Conservation (phyloP, 2,113 vertebrate genomes). For the Vanacampus margaritifer region DNA sequence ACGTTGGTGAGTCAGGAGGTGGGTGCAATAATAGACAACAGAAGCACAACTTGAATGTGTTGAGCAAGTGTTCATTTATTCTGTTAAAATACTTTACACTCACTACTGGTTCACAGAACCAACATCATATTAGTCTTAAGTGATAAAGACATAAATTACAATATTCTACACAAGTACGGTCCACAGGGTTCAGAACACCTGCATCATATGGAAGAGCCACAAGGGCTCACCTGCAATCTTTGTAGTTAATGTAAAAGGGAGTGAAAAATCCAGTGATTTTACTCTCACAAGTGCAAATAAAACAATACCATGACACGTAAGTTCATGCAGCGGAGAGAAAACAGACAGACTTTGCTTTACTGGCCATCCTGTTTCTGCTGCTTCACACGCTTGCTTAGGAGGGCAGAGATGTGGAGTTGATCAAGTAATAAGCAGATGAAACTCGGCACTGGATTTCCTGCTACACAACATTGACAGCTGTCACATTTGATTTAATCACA, state of each 20-base stretch:
- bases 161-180: constrained; percentile 46
- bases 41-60: constrained; percentile 29
- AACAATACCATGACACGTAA: constrained; percentile 26
- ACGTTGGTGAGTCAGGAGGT: not conserved
- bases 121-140: constrained; percentile 54
- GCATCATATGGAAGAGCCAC: constrained; percentile 28
- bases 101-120: constrained; percentile 77
- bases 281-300: constrained; percentile 48
- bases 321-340: constrained; percentile 43
- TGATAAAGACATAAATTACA: constrained; percentile 58
- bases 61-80: constrained; percentile 54
- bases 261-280: constrained; percentile 49
- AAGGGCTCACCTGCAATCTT: constrained; percentile 20
- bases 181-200: constrained; percentile 26
- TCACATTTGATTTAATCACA: constrained; percentile 15
- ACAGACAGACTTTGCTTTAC: not conserved
- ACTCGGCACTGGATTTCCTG: constrained; percentile 21
- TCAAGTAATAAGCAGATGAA: constrained; percentile 21
- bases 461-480: constrained; percentile 10
- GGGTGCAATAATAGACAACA: not conserved
- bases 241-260: constrained; percentile 44
- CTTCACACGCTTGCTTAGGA: constrained; percentile 25
- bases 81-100: constrained; percentile 55
- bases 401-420: constrained; percentile 24
- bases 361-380: constrained; percentile 12